These are phyloP conservation scores for Chiroxiphia lanceolata DNA, from an alignment of 2,797 vertebrate species.

Conservation along the genomic window DNA sequence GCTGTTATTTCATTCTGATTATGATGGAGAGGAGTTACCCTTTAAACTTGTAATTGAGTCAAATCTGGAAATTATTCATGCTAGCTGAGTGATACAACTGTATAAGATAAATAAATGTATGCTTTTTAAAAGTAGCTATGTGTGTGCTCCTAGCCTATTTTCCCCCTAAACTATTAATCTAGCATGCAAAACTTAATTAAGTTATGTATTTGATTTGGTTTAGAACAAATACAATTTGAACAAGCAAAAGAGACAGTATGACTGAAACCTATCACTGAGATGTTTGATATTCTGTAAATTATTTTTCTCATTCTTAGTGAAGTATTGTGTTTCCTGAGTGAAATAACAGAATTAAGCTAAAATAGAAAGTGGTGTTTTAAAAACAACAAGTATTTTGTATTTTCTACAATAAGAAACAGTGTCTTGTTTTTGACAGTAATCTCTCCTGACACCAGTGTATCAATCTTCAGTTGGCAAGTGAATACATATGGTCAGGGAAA, in stretches of 20 bases:
- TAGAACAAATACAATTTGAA: not conserved
- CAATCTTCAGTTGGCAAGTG: constrained; percentile 94
- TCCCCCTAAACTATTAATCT: not conserved
- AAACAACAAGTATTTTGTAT: accelerated
- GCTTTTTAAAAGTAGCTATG: not conserved
- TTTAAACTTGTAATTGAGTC: not conserved
- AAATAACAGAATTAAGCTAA: not conserved
- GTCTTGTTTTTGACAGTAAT: constrained; percentile 75
- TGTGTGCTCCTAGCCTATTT: not conserved
- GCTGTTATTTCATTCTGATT: not conserved
- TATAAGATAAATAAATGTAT: not conserved
- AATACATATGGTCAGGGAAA: constrained; percentile 88
- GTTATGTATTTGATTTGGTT: not conserved
- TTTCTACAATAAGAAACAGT: not conserved
- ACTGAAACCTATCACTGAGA: not conserved
- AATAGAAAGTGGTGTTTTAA: not conserved
- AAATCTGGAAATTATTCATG: not conserved
- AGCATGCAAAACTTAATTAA: not conserved
- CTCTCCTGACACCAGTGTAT: constrained; percentile 93
- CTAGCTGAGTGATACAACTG: not conserved
- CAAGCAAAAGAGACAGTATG: not conserved
- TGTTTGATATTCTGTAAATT: accelerated
- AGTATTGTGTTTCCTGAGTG: not conserved
- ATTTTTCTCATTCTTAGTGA: not conserved
- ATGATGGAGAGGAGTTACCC: not conserved